phyloP scores from a whole-genome alignment of 1,140 invertebrate genomes.

The Leucophenga varia region DNA sequence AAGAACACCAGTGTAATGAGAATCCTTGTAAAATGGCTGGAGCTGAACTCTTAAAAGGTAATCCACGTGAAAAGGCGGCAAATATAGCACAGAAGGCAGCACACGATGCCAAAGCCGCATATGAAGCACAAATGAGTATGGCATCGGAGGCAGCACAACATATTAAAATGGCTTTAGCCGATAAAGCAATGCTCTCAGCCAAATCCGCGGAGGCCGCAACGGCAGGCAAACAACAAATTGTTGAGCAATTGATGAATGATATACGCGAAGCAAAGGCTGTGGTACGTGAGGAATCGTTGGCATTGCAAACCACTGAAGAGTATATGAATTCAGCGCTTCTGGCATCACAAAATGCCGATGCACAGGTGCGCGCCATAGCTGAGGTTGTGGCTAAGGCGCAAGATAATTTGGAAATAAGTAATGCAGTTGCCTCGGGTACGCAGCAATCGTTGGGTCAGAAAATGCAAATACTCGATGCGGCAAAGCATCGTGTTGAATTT shows the following conservation, averaged over 20 bases:
- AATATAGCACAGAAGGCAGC: conserved; percentile 31
- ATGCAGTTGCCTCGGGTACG: conserved; percentile 20
- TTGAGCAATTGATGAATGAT: conserved; percentile 35
- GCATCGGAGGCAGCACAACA: conserved; percentile 26
- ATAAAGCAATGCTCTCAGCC: conserved; percentile 28
- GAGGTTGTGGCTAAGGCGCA: conserved; percentile 7
- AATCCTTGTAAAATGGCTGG: too few relatives aligned
- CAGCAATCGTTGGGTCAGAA: conserved; percentile 23
- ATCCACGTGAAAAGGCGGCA: conserved; percentile 16
- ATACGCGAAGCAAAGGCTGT: conserved; percentile 27
- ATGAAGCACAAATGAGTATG: conserved; percentile 30
- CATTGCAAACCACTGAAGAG: conserved; percentile 15
- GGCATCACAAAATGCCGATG: conserved; percentile 10
- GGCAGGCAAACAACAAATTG: conserved; percentile 19
- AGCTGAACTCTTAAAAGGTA: too few relatives aligned
- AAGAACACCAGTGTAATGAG: too few relatives aligned
- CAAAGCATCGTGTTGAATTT: conserved; percentile 24
- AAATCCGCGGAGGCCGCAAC: conserved; percentile 35
- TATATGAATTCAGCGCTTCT: conserved; percentile 22
- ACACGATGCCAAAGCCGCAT: conserved; percentile 32
- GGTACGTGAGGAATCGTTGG: conserved; percentile 27
- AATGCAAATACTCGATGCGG: conserved; percentile 18
- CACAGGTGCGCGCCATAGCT: conserved; percentile 13
- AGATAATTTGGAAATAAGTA: conserved; percentile 15
- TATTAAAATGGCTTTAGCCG: conserved; percentile 34